phyloP scores from a whole-genome alignment of 2,113 vertebrate species.

The Polypterus senegalus region DNA sequence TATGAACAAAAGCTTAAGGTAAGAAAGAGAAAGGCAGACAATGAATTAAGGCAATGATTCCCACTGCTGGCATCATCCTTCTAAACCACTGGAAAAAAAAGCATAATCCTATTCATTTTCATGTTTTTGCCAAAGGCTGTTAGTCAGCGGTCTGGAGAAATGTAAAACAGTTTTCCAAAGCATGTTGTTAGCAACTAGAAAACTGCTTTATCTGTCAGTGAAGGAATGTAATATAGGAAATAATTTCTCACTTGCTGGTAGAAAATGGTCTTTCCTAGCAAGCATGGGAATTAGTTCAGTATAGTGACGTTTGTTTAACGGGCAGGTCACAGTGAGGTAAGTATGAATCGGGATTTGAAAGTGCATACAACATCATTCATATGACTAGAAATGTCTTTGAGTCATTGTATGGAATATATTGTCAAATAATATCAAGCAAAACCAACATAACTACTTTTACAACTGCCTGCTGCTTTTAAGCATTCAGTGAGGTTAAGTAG shows the following conservation, averaged over 20 bases:
- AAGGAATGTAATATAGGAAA: constrained; percentile 8
- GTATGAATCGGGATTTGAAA: too few species aligned
- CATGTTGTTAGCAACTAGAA: constrained; percentile 25
- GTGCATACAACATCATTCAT: too few species aligned
- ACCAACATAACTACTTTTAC: too few species aligned
- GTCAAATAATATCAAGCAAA: too few species aligned
- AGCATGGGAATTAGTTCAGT: not conserved
- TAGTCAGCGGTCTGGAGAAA: constrained; percentile 19
- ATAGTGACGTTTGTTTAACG: too few species aligned
- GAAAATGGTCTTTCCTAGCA: not conserved
- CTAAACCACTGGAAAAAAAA: constrained; percentile 12
- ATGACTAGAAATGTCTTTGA: too few species aligned
- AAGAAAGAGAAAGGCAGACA: constrained; percentile 15
- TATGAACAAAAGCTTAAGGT: constrained; percentile 97
- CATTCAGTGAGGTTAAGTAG: too few species aligned
- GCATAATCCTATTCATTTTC: constrained; percentile 3
- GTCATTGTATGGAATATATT: too few species aligned
- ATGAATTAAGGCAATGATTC: too few species aligned
- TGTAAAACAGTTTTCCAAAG: constrained; percentile 6
- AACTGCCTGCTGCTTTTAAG: too few species aligned
- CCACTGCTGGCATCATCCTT: not conserved
- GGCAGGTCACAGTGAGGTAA: too few species aligned
- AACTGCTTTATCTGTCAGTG: constrained; percentile 1
- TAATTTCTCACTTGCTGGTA: not conserved
- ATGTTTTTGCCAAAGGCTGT: constrained; percentile 21